Percentiles rank a stretch among this genome's conserved stretches.
phyloP scores from a whole-genome alignment of 2,888 invertebrate genomes.

The Cheiracanthium punctorium region DNA sequence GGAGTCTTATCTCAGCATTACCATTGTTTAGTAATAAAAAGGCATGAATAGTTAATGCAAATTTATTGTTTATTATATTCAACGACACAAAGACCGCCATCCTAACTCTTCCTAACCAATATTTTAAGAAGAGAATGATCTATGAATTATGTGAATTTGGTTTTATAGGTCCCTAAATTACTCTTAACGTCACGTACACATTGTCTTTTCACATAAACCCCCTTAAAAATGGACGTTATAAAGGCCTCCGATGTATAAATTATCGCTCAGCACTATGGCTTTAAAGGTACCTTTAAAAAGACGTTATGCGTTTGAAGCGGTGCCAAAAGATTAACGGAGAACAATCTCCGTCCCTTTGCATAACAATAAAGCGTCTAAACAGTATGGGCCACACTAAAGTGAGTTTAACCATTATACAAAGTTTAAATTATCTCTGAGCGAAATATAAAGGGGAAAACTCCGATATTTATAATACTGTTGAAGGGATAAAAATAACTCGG shows the following conservation, averaged over 20 bases:
- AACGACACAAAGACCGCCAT: no score
- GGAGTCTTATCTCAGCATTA: no score
- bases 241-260: not conserved
- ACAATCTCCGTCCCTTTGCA: not conserved
- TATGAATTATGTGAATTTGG: no score
- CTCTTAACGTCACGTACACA: not conserved
- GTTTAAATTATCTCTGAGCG: not conserved
- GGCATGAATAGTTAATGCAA: no score
- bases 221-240: not conserved
- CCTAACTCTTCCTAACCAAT: no score
- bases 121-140: no score
- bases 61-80: no score
- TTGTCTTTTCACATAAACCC: not conserved
- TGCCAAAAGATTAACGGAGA: not conserved
- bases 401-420: not conserved
- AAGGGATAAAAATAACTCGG: no score
- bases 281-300: not conserved
- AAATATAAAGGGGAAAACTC: no score
- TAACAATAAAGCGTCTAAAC: not conserved
- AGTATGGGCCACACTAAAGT: not conserved
- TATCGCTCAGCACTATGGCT: not conserved
- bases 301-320: not conserved
- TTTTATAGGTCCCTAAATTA: not conserved
- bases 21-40: no score
- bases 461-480: no score